Evolutionary conservation across 2,113 vertebrate genomes (phyloP).

Genomic region (Zingel zingel): DNA sequence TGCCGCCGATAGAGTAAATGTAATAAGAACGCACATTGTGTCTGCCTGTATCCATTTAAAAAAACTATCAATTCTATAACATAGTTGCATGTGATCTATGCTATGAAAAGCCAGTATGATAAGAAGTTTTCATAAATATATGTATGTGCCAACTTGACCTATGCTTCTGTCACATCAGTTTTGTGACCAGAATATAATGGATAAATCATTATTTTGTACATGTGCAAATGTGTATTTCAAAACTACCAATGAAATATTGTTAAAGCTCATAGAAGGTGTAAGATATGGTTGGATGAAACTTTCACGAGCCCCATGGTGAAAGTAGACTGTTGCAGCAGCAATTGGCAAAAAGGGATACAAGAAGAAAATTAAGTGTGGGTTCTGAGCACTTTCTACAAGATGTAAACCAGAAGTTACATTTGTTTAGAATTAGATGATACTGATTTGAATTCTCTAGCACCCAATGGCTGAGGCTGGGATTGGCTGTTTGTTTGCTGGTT

Average conservation of each 20-base stretch:
- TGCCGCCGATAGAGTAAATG: slow-evolving; percentile 6
- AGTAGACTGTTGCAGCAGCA: background rate
- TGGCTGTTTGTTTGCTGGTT: too few relatives aligned
- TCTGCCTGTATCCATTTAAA: background rate
- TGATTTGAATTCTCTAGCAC: background rate
- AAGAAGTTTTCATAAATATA: background rate
- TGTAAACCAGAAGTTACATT: background rate
- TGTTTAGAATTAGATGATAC: background rate
- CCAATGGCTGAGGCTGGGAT: background rate
- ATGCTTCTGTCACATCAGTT: background rate
- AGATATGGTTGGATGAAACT: slow-evolving; percentile 12
- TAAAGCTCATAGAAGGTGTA: background rate
- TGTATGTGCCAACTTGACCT: background rate
- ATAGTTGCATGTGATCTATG: background rate
- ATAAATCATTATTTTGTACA: slow-evolving; percentile 3
- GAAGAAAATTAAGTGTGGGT: too few relatives aligned
- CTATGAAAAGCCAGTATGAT: background rate
- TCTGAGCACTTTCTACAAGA: too few relatives aligned
- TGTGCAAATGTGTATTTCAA: background rate
- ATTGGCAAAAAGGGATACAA: background rate
- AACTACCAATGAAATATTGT: slow-evolving; percentile 31
- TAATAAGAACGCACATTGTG: background rate
- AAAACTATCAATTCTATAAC: background rate
- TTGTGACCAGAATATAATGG: background rate
- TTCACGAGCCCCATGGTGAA: slow-evolving; percentile 23